Evolutionary conservation across 37 sponge, comb jelly and placozoan species (phyloP).

Genomic region (Spongilla lacustris): DNA sequence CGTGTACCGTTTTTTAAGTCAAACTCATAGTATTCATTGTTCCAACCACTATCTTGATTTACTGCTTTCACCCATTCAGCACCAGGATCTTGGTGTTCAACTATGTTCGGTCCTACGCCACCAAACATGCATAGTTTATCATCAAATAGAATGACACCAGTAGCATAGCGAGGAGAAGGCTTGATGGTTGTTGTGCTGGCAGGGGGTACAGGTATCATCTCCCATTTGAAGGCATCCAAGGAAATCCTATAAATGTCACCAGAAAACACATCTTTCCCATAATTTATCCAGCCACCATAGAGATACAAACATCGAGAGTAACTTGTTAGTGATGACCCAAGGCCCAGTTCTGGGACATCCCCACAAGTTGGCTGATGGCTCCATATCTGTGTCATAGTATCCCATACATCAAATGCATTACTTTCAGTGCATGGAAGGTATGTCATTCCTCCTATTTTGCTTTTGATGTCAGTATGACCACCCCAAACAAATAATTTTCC

Average conservation of each 20-base stretch:
- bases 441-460: background rate
- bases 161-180: constrained; percentile 57
- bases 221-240: constrained; percentile 39
- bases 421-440: background rate
- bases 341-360: constrained; percentile 45
- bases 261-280: constrained; percentile 25
- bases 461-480: constrained; percentile 20
- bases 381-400: constrained; percentile 31
- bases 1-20: constrained; percentile 52
- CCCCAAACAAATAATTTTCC: constrained; percentile 71
- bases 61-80: constrained; percentile 18
- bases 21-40: constrained; percentile 77
- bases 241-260: constrained; percentile 43
- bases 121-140: constrained; percentile 55
- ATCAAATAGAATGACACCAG: constrained; percentile 26
- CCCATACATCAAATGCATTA: constrained; percentile 60
- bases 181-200: constrained; percentile 13
- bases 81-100: constrained; percentile 32
- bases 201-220: constrained; percentile 4
- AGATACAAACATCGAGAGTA: constrained; percentile 21
- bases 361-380: constrained; percentile 33
- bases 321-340: constrained; percentile 38
- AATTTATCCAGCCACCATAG: constrained; percentile 43
- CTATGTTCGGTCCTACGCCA: constrained; percentile 51
- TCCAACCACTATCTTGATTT: constrained; percentile 37